Percentiles rank a stretch among this genome's conserved stretches.
Conservation (phyloP, 2,113 vertebrate genomes). For the Nothocercus julius region DNA sequence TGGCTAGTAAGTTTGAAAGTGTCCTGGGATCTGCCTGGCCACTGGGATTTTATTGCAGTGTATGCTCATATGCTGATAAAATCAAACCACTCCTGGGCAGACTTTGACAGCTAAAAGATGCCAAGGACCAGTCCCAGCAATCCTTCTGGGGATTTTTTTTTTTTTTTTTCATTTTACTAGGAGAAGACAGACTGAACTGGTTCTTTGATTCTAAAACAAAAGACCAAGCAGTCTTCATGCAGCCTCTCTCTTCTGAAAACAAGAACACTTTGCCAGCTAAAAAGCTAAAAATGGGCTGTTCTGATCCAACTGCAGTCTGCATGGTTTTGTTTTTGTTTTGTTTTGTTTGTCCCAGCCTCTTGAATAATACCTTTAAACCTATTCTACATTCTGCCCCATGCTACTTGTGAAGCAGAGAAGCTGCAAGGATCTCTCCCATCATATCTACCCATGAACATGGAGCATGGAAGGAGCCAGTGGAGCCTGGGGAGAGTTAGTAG, state of each 20-base stretch:
- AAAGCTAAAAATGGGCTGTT: rapidly evolving
- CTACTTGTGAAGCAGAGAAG: background rate
- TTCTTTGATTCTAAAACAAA: background rate
- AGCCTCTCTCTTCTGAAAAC: background rate
- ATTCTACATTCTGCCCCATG: background rate
- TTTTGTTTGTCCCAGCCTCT: background rate
- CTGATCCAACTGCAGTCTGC: background rate
- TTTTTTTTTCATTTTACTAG: background rate
- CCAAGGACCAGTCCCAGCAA: background rate
- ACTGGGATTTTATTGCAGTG: rapidly evolving
- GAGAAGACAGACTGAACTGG: background rate
- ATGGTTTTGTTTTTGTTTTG: too few relatives aligned
- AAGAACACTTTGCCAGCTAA: background rate
- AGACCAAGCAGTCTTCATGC: background rate
- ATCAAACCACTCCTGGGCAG: background rate
- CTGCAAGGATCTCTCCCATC: background rate
- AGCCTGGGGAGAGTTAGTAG: background rate
- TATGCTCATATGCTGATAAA: background rate
- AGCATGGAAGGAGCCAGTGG: background rate
- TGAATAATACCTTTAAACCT: background rate
- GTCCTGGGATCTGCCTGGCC: background rate
- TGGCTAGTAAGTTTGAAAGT: background rate
- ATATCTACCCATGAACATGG: background rate
- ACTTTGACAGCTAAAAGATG: background rate
- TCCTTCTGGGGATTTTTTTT: background rate